phyloP scores from a whole-genome alignment of 1,140 invertebrate species.

The Antheraea pernyi region DNA sequence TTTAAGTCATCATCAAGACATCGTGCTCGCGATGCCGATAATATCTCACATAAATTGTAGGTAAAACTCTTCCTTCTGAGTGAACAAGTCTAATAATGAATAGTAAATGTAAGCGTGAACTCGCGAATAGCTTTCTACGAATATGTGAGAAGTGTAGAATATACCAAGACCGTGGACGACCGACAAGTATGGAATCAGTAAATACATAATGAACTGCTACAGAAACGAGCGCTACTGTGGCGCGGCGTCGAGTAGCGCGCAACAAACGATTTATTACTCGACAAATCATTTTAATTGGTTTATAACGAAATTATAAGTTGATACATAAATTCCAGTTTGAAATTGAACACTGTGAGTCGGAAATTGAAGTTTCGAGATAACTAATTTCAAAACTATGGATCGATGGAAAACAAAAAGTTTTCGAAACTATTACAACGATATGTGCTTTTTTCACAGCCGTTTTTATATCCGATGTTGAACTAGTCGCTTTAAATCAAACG shows the following conservation, averaged over 20 bases:
- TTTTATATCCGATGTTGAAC: too few relatives aligned
- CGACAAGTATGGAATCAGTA: background rate
- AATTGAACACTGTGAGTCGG: background rate
- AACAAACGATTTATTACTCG: background rate
- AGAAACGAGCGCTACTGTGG: background rate
- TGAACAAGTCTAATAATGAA: background rate
- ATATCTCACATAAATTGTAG: too few relatives aligned
- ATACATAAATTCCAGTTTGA: background rate
- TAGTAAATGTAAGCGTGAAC: background rate
- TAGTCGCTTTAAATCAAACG: too few relatives aligned
- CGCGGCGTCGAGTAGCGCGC: background rate
- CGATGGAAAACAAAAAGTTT: background rate
- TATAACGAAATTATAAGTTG: background rate
- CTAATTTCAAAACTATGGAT: too few relatives aligned
- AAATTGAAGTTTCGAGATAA: too few relatives aligned
- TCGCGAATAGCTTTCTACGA: background rate
- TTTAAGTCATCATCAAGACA: too few relatives aligned
- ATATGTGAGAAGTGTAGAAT: background rate
- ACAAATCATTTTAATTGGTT: constrained; percentile 5
- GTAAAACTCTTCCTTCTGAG: background rate
- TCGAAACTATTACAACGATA: background rate
- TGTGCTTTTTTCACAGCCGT: too few relatives aligned
- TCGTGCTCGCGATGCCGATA: too few relatives aligned
- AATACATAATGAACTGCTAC: background rate
- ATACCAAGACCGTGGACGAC: background rate